Conservation (phyloP, 2,888 invertebrate species). For the Arrhopalites spinosus region DNA sequence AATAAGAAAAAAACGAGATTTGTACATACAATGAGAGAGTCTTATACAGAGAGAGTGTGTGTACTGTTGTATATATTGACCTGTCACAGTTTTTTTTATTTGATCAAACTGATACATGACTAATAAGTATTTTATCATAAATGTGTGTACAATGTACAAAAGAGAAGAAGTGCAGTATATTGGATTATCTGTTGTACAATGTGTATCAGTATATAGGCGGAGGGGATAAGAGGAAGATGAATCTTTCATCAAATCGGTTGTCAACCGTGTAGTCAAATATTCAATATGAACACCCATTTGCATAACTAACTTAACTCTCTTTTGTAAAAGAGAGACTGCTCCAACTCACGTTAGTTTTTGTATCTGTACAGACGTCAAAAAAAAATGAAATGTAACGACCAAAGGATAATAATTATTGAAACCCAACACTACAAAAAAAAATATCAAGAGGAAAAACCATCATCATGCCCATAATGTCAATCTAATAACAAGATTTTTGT, state of each 20-base stretch:
- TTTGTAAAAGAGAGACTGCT: too few species aligned
- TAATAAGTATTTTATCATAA: slow-evolving; percentile 1
- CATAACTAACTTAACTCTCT: too few species aligned
- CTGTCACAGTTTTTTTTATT: slow-evolving; percentile 21
- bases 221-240: slow-evolving; percentile 22
- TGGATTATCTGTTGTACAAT: not conserved
- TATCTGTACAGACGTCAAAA: too few species aligned
- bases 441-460: too few species aligned
- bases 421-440: too few species aligned
- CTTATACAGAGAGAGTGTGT: not conserved
- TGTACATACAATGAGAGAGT: too few species aligned
- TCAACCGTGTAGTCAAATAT: slow-evolving; percentile 10
- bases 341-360: too few species aligned
- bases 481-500: too few species aligned
- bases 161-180: not conserved
- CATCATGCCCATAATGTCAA: too few species aligned
- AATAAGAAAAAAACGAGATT: too few species aligned
- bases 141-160: not conserved
- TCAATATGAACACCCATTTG: not conserved
- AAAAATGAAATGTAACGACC: too few species aligned
- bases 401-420: too few species aligned
- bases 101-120: slow-evolving; percentile 27
- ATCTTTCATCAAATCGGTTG: slow-evolving; percentile 34
- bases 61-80: not conserved
- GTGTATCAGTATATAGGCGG: not conserved